Base-by-base conservation (phyloP, 2,888 invertebrate genomes). In the Eupithecia insigniata region DNA sequence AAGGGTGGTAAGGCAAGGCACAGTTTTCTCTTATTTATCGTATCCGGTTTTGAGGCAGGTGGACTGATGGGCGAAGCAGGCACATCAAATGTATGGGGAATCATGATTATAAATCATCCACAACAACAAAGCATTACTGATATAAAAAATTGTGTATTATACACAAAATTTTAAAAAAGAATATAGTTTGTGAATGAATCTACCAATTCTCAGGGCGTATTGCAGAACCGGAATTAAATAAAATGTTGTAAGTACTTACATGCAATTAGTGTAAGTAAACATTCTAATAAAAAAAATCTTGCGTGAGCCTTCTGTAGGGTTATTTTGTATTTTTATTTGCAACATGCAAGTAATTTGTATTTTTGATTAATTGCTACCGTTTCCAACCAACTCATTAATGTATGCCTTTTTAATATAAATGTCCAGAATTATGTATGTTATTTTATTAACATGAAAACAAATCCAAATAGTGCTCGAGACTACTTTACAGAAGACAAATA, bases 41-140 rank as follows among this genome's bases (percentile, higher is more conserved):
- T 85, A 89, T 91, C 92, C 91, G 90, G 92, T 92, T 93, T 86
- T 69, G 79, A 82, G 87, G 90, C 93, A 94, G 93, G 92, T 93
- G 93, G 83, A 82, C 76, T 76, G 76, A 78, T 74, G 75, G 66
- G 69, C 71, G 71, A 73, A 76, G 46, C 62, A 66, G 70, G 70
- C 67, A 73, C 69, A 64, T 69, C 67, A 74, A 58, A 74, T 62
- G 66, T 67, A 73, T 39, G 58, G 69, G 72, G 65, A 71, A 68
- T 69, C 69, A 71, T 66, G 34, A 71, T 34, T 69, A 69, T 69
- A 62, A 74, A 74, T 74, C 71, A 74, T 71, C 66, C 71, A n/a
- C 39, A 30, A 74, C 66, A 68, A 68, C 61, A 71, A 74, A 69
- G 62, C 61, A 66, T 58, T 61, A 55, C 36, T 22, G 34, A 36